Conservation (phyloP, 2,888 invertebrate genomes). For the Calameuta idolon region DNA sequence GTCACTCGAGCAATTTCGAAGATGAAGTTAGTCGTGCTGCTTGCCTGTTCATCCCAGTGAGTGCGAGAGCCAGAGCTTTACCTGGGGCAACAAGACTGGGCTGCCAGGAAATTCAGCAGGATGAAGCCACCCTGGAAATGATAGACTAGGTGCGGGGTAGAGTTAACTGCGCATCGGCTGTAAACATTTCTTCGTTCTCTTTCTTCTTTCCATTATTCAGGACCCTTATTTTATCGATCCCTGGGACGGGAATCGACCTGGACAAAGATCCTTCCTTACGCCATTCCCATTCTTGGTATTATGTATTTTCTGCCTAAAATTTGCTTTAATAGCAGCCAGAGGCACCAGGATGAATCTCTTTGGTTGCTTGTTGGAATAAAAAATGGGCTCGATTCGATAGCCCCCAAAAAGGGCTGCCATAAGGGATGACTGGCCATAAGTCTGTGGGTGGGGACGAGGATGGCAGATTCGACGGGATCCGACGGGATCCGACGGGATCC, state of each 20-base stretch:
- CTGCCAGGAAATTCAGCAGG: background rate
- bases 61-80: background rate
- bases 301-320: background rate
- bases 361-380: background rate
- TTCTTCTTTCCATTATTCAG: background rate
- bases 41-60: background rate
- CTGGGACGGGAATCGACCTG: background rate
- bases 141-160: background rate
- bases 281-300: background rate
- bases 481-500: too few species aligned
- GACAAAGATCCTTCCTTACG: background rate
- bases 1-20: background rate
- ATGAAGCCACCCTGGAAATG: background rate
- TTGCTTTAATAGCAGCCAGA: background rate
- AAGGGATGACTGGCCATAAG: conserved; percentile 47
- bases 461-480: background rate
- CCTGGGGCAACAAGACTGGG: background rate
- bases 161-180: background rate
- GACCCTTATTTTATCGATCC: background rate
- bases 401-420: background rate
- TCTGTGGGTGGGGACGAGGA: conserved; percentile 28
- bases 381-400: conserved; percentile 2
- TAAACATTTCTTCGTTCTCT: background rate
- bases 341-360: background rate
- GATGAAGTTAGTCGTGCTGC: background rate